These are phyloP conservation scores for Percopsis omiscomaycus DNA, from an alignment of 2,797 vertebrate genomes.

Conservation along the genomic window DNA sequence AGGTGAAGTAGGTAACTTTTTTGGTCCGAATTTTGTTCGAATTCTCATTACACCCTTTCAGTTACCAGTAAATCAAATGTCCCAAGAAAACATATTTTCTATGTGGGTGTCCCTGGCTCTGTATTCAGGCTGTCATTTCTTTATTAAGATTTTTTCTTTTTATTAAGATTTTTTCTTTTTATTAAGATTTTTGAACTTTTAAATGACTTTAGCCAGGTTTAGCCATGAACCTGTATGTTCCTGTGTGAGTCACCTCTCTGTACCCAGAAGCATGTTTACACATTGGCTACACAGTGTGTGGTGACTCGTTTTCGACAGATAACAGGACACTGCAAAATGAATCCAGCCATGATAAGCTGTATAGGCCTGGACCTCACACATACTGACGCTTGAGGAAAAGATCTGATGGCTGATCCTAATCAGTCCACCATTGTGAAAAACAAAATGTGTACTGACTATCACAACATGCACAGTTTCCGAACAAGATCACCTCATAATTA, in stretches of 20 bases:
- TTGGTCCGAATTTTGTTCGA: too few relatives aligned
- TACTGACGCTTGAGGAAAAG: slow-evolving; percentile 43
- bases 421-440: slow-evolving; percentile 44
- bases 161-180: too few relatives aligned
- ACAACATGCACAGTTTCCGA: background rate
- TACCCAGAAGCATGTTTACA: slow-evolving; percentile 53
- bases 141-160: too few relatives aligned
- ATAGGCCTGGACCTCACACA: slow-evolving; percentile 75
- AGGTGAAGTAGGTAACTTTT: background rate
- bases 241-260: slow-evolving; percentile 26
- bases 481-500: too few relatives aligned
- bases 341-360: slow-evolving; percentile 49
- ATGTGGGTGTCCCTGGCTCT: too few relatives aligned
- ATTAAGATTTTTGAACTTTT: too few relatives aligned
- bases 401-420: slow-evolving; percentile 65
- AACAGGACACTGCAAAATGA: slow-evolving; percentile 47
- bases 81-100: too few relatives aligned
- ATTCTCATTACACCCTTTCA: too few relatives aligned
- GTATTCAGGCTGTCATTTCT: too few relatives aligned
- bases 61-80: too few relatives aligned
- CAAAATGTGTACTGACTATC: slow-evolving; percentile 25
- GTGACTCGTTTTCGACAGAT: slow-evolving; percentile 42
- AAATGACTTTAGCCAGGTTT: too few relatives aligned
- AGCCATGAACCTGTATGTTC: too few relatives aligned
- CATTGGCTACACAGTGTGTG: slow-evolving; percentile 42